Conservation (phyloP, 2,113 vertebrate genomes). For the Hydrochoerus hydrochaeris region DNA sequence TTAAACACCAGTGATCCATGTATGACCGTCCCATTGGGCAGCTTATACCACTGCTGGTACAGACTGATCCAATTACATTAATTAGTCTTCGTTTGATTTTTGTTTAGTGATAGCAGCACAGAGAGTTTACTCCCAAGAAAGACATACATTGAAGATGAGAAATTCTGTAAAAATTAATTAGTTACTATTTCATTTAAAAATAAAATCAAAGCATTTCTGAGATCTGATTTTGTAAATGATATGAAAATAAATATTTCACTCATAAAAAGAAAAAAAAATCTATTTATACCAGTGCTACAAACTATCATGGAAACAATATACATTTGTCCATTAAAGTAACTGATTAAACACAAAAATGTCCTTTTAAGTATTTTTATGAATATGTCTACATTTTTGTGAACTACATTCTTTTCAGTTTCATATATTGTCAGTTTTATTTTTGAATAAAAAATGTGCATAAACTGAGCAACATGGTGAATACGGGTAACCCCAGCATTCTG, state of each 20-base stretch:
- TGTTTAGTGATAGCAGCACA: too few relatives aligned
- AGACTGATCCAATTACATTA: too few relatives aligned
- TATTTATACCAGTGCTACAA: rapidly evolving
- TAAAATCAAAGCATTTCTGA: too few relatives aligned
- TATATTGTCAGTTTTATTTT: background rate
- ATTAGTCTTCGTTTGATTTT: too few relatives aligned
- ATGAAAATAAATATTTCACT: background rate
- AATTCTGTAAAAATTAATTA: too few relatives aligned
- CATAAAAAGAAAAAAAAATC: background rate
- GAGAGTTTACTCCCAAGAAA: too few relatives aligned
- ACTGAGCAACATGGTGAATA: background rate
- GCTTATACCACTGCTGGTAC: too few relatives aligned
- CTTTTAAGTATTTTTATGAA: background rate
- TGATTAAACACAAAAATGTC: background rate
- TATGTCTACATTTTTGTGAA: background rate
- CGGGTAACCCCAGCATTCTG: background rate
- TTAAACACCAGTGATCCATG: too few relatives aligned
- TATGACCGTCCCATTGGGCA: too few relatives aligned
- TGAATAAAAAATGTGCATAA: background rate
- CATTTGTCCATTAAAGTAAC: background rate
- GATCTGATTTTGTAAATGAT: too few relatives aligned
- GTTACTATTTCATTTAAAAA: too few relatives aligned
- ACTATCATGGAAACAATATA: background rate
- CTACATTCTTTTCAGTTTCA: background rate
- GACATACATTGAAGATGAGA: too few relatives aligned